A percentile compares a stretch with the other conserved stretches of the same genome.
Evolutionary conservation across 2,113 vertebrate species (phyloP).

Genomic region (Upupa epops): DNA sequence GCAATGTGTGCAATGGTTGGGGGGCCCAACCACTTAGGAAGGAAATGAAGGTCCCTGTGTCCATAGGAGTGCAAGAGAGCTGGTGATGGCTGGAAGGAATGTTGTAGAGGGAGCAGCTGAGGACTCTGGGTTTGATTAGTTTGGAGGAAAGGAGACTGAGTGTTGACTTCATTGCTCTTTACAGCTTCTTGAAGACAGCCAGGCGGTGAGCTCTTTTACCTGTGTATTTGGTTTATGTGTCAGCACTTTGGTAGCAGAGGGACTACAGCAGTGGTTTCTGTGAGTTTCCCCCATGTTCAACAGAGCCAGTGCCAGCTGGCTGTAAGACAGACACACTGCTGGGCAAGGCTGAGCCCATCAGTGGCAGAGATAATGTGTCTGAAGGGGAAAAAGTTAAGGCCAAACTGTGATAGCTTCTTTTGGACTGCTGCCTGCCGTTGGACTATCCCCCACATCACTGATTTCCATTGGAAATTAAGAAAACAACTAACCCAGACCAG

Average conservation of each 20-base stretch:
- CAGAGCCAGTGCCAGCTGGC: neutral
- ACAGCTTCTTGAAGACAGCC: neutral
- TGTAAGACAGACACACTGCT: neutral
- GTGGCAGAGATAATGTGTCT: neutral
- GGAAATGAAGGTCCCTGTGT: neutral
- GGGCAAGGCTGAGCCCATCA: neutral
- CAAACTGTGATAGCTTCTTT: neutral
- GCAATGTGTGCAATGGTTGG: neutral
- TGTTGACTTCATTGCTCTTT: neutral
- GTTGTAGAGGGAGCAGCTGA: accelerated
- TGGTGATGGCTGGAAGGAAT: neutral
- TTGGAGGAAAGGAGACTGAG: neutral
- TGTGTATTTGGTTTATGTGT: neutral
- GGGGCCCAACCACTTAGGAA: neutral
- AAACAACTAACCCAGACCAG: neutral
- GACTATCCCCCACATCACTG: neutral
- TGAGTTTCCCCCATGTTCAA: neutral
- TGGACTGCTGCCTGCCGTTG: neutral
- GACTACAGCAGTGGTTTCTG: neutral
- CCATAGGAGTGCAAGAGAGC: neutral
- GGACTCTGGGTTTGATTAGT: neutral
- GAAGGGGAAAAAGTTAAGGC: neutral
- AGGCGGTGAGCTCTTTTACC: neutral
- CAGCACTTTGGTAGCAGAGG: neutral
- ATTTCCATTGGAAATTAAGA: neutral